phyloP scores from a whole-genome alignment of 2,797 vertebrate species.

The Pangasius sanitwongsei region DNA sequence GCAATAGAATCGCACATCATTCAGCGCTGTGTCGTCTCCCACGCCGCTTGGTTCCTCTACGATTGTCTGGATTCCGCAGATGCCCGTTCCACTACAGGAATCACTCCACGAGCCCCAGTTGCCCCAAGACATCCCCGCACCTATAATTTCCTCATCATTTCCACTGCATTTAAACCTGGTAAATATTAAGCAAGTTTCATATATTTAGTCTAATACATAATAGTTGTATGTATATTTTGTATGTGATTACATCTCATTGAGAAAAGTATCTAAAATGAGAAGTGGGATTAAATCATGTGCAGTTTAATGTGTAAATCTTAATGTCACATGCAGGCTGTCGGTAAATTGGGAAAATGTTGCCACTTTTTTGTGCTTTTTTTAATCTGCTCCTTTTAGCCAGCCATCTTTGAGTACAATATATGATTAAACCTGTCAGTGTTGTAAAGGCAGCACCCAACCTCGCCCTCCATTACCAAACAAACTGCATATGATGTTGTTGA shows the following conservation, averaged over 20 bases:
- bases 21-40: conserved; percentile 56
- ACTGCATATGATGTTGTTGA: too few species aligned
- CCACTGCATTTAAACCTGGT: conserved; percentile 53
- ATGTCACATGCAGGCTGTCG: background rate
- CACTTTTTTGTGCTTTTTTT: background rate
- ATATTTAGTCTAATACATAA: background rate
- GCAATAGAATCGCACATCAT: conserved; percentile 56
- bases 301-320: background rate
- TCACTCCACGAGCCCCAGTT: conserved; percentile 54
- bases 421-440: background rate
- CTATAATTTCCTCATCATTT: conserved; percentile 32
- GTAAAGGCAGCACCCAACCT: background rate
- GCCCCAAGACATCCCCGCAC: conserved; percentile 47
- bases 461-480: background rate
- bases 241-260: background rate
- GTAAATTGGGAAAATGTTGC: background rate
- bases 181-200: background rate
- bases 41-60: conserved; percentile 43
- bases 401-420: background rate
- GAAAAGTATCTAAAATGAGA: background rate
- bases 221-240: background rate
- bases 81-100: conserved; percentile 38
- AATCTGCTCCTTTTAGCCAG: background rate
- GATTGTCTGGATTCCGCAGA: conserved; percentile 57
- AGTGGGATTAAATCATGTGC: background rate